These are phyloP conservation scores for Coronaproctus castanopsis DNA, from an alignment of 2,888 invertebrate genomes.

Conservation along the genomic window DNA sequence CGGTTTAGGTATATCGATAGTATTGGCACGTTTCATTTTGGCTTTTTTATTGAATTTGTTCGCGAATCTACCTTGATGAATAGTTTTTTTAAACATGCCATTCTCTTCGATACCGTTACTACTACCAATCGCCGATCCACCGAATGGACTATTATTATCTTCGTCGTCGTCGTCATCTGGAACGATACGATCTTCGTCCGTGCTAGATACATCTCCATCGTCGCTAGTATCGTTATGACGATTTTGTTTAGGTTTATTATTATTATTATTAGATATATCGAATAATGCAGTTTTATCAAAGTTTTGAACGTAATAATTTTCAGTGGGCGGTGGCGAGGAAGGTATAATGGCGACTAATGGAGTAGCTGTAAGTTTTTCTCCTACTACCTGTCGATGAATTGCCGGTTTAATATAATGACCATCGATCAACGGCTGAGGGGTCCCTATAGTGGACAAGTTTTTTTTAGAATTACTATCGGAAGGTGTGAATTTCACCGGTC, in stretches of 20 bases:
- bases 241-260: slow-evolving; percentile 1
- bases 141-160: neutral
- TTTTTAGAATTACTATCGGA: neutral
- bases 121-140: slow-evolving; percentile 1
- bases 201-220: slow-evolving; percentile 20
- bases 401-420: too few relatives aligned
- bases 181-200: slow-evolving; percentile 19
- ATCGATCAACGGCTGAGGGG: too few relatives aligned
- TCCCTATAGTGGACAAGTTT: too few relatives aligned
- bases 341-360: too few relatives aligned
- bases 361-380: too few relatives aligned
- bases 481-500: slow-evolving; percentile 14
- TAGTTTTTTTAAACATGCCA: too few relatives aligned
- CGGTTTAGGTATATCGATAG: slow-evolving; percentile 66
- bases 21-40: slow-evolving; percentile 70
- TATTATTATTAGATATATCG: too few relatives aligned
- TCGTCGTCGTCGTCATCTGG: slow-evolving; percentile 15
- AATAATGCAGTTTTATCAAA: too few relatives aligned
- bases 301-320: neutral
- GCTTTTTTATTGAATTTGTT: slow-evolving; percentile 38
- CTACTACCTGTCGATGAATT: too few relatives aligned
- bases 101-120: neutral
- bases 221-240: slow-evolving; percentile 11
- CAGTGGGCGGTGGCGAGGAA: too few relatives aligned
- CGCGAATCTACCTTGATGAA: slow-evolving; percentile 10